These are phyloP conservation scores for Tretioscincus oriximinensis DNA, from an alignment of 2,113 vertebrate genomes.

Conservation along the genomic window DNA sequence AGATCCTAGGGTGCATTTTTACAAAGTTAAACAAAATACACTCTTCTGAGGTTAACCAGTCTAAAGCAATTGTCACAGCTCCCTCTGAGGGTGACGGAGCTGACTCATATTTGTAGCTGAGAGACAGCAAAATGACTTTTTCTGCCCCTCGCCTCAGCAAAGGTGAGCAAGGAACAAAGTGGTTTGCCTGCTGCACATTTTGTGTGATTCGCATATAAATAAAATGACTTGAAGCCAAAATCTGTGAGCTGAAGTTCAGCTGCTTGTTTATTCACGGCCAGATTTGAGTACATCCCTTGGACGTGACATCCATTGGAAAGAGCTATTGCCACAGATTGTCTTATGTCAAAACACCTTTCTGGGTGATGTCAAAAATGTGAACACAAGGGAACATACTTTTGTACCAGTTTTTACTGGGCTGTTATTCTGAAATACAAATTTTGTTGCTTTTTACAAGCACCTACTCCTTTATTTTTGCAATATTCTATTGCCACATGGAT, in stretches of 20 bases:
- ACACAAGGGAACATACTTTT: background rate
- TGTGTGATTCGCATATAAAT: constrained; percentile 61
- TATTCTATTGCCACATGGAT: background rate
- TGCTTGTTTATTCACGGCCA: constrained; percentile 59
- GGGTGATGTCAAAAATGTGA: background rate
- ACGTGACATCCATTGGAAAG: constrained; percentile 54
- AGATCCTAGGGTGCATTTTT: constrained; percentile 50
- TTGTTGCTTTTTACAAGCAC: background rate
- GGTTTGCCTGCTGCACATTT: constrained; percentile 54
- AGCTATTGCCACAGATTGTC: background rate
- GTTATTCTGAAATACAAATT: background rate
- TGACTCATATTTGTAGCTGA: constrained; percentile 49
- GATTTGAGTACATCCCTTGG: constrained; percentile 50
- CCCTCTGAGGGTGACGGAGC: constrained; percentile 51
- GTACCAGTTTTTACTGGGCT: background rate
- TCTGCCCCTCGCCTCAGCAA: constrained; percentile 50
- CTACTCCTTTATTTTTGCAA: background rate
- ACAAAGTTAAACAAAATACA: constrained; percentile 51
- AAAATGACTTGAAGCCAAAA: constrained; percentile 58
- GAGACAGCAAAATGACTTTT: constrained; percentile 34
- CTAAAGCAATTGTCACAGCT: constrained; percentile 49
- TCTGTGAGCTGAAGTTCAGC: constrained; percentile 60
- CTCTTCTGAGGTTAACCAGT: constrained; percentile 36
- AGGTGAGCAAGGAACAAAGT: constrained; percentile 59
- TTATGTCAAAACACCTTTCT: background rate